Evolutionary conservation across 2,797 vertebrate species (phyloP).

Genomic region (Cryptoblepharus egeriae): DNA sequence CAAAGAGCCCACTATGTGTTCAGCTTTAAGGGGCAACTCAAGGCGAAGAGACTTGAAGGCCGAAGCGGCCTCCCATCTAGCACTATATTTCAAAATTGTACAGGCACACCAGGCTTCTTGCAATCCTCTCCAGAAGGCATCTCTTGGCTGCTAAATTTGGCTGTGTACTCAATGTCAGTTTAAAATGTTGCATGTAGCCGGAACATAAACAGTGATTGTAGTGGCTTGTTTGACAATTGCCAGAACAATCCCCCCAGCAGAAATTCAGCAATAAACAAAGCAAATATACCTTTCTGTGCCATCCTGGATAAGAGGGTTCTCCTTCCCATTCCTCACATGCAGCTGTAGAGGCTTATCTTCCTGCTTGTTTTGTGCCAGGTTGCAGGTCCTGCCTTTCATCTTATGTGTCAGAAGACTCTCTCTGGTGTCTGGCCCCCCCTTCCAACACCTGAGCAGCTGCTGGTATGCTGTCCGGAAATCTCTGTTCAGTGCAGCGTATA

Average conservation of each 20-base stretch:
- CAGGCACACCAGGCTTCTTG: background rate
- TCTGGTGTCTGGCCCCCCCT: conserved; percentile 21
- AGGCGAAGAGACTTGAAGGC: background rate
- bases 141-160: background rate
- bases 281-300: conserved; percentile 56
- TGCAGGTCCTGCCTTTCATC: conserved; percentile 64
- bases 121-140: background rate
- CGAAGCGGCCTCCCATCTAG: background rate
- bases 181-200: background rate
- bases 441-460: conserved; percentile 80
- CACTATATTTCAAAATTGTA: background rate
- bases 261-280: accelerated
- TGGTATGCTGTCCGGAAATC: conserved; percentile 91
- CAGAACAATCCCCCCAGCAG: background rate
- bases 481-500: conserved; percentile 90
- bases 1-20: background rate
- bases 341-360: conserved; percentile 79
- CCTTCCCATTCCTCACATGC: conserved; percentile 77
- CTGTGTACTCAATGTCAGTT: background rate
- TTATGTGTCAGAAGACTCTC: conserved; percentile 47
- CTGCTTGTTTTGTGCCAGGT: conserved; percentile 58
- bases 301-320: conserved; percentile 43
- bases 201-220: background rate
- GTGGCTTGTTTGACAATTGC: background rate
- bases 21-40: background rate